phyloP scores from a whole-genome alignment of 2,113 vertebrate genomes.

The Callopanchax toddi region DNA sequence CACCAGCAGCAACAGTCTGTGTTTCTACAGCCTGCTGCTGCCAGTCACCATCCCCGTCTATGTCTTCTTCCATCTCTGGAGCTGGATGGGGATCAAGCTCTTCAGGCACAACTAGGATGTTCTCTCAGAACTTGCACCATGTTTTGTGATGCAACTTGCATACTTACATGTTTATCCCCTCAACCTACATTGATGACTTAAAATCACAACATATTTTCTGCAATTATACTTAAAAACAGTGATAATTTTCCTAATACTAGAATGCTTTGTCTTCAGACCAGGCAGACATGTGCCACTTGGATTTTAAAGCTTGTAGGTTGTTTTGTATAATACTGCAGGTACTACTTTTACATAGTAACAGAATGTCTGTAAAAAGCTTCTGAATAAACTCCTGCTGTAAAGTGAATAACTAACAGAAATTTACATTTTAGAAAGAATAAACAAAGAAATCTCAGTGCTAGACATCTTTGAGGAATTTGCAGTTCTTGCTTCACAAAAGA shows the following conservation, averaged over 20 bases:
- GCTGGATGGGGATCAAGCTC: slow-evolving; percentile 96
- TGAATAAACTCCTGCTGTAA: neutral
- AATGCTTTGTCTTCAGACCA: too few species aligned
- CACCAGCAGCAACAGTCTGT: slow-evolving; percentile 87
- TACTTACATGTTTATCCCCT: too few species aligned
- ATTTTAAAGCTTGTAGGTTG: neutral
- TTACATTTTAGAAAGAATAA: neutral
- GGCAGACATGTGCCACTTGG: too few species aligned
- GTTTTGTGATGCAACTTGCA: neutral
- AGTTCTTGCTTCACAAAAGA: neutral
- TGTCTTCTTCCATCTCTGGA: slow-evolving; percentile 96
- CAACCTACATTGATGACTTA: too few species aligned
- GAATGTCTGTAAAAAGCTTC: too few species aligned
- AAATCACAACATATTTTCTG: too few species aligned
- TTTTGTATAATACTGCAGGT: neutral
- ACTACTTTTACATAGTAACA: neutral
- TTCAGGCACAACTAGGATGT: slow-evolving; percentile 90
- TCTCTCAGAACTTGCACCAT: too few species aligned
- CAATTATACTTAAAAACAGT: too few species aligned
- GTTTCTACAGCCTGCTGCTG: slow-evolving; percentile 95
- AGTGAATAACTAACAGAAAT: neutral
- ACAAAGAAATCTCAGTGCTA: neutral
- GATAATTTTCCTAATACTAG: too few species aligned
- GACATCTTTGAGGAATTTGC: neutral
- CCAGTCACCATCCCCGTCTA: slow-evolving; percentile 92